phyloP scores from a whole-genome alignment of 2,888 invertebrate genomes.

The Andrena fulva region DNA sequence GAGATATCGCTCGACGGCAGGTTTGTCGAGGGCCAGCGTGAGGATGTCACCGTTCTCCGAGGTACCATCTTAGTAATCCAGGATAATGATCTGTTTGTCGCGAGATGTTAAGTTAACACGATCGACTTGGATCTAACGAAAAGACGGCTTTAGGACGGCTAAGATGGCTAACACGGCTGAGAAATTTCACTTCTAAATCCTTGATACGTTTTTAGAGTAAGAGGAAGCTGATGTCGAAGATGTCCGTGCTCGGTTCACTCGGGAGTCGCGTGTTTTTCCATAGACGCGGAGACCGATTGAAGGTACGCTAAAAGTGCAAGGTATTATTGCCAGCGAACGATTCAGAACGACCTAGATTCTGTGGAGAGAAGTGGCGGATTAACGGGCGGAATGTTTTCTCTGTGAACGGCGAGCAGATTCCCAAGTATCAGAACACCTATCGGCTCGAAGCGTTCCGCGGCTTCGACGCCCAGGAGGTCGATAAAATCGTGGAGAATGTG shows the following conservation, averaged over 20 bases:
- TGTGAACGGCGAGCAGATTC: constrained; percentile 50
- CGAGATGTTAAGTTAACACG: constrained; percentile 21
- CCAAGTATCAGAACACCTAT: constrained; percentile 70
- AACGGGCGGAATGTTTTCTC: background rate
- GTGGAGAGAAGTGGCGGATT: background rate
- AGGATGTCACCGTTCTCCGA: background rate
- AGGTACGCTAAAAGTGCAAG: constrained; percentile 46
- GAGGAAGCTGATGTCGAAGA: constrained; percentile 38
- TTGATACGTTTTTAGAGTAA: constrained; percentile 17
- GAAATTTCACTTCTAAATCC: background rate
- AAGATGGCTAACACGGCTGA: too few species aligned
- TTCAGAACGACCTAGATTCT: too few species aligned
- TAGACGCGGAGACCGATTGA: constrained; percentile 59
- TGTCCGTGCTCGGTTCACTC: constrained; percentile 39
- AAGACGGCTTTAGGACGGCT: too few species aligned
- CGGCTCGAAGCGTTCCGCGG: constrained; percentile 62
- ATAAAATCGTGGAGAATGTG: constrained; percentile 53
- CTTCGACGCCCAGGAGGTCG: constrained; percentile 53
- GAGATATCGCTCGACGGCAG: background rate
- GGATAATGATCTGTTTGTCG: too few species aligned
- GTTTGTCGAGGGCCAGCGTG: background rate
- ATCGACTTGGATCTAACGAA: background rate
- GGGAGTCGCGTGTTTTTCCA: constrained; percentile 57
- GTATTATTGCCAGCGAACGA: too few species aligned
- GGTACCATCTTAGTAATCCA: background rate